Evolutionary conservation across 2,113 vertebrate genomes (phyloP).

Genomic region (Aphyosemion australe): DNA sequence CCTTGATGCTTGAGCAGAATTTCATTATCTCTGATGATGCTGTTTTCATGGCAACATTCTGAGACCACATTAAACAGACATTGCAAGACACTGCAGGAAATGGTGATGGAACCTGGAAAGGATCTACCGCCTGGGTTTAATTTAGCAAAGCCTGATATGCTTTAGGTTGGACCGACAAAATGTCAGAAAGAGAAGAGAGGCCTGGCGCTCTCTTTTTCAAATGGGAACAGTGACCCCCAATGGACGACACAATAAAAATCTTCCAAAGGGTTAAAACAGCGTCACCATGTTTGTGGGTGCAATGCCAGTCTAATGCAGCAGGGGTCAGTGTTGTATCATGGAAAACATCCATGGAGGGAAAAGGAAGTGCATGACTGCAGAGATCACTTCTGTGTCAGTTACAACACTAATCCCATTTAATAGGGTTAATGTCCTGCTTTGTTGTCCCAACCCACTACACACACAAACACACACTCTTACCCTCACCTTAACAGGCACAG

Average conservation of each 20-base stretch:
- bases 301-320: slow-evolving; percentile 61
- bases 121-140: slow-evolving; percentile 34
- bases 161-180: slow-evolving; percentile 62
- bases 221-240: slow-evolving; percentile 83
- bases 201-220: slow-evolving; percentile 43
- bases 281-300: slow-evolving; percentile 28
- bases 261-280: slow-evolving; percentile 55
- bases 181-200: slow-evolving; percentile 46
- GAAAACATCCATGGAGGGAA: slow-evolving; percentile 2
- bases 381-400: slow-evolving; percentile 72
- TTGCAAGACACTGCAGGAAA: slow-evolving; percentile 64
- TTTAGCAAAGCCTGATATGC: slow-evolving; percentile 41
- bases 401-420: slow-evolving; percentile 75
- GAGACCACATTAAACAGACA: slow-evolving; percentile 71
- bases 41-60: slow-evolving; percentile 64
- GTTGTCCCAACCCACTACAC: not conserved
- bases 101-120: slow-evolving; percentile 53
- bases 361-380: slow-evolving; percentile 42
- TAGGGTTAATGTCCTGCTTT: slow-evolving; percentile 64
- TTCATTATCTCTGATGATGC: slow-evolving; percentile 64
- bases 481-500: too few relatives aligned
- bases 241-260: slow-evolving; percentile 61
- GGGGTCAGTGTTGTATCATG: slow-evolving; percentile 76
- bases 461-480: not conserved
- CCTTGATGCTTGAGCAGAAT: slow-evolving; percentile 31